phyloP scores from a whole-genome alignment of 2,888 invertebrate genomes.

The Zonitis immaculata region DNA sequence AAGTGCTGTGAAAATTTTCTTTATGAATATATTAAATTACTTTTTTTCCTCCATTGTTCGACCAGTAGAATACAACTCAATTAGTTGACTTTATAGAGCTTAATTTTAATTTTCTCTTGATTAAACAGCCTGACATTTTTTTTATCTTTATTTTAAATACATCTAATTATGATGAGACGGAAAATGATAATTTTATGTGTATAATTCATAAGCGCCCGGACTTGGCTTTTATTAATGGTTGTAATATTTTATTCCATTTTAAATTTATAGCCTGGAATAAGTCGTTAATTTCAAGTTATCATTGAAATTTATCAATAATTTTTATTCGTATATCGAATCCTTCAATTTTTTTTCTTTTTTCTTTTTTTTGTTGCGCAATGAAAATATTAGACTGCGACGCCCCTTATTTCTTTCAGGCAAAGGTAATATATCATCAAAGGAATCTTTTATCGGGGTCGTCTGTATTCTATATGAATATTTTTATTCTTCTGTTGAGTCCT shows the following conservation, averaged over 20 bases:
- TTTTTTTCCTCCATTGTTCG: background rate
- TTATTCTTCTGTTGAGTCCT: background rate
- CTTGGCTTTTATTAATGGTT: background rate
- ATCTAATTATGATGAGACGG: background rate
- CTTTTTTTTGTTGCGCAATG: too few relatives aligned
- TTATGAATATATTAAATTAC: background rate
- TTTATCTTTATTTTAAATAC: too few relatives aligned
- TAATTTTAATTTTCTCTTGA: background rate
- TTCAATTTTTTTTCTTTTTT: background rate
- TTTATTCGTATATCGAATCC: background rate
- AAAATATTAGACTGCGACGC: too few relatives aligned
- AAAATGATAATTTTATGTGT: background rate
- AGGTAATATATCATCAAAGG: conserved; percentile 19
- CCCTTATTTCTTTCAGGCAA: conserved; percentile 3
- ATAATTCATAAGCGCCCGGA: background rate
- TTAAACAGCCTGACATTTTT: too few relatives aligned
- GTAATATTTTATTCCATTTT: background rate
- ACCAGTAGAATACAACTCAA: background rate
- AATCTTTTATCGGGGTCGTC: conserved; percentile 10
- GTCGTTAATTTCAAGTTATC: background rate
- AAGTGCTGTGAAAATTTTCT: background rate
- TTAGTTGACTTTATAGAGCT: background rate
- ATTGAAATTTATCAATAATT: background rate
- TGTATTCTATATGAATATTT: conserved; percentile 7
- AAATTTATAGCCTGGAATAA: background rate